Conservation (phyloP, 2,797 vertebrate species). For the Lepilemur septentrionalis region DNA sequence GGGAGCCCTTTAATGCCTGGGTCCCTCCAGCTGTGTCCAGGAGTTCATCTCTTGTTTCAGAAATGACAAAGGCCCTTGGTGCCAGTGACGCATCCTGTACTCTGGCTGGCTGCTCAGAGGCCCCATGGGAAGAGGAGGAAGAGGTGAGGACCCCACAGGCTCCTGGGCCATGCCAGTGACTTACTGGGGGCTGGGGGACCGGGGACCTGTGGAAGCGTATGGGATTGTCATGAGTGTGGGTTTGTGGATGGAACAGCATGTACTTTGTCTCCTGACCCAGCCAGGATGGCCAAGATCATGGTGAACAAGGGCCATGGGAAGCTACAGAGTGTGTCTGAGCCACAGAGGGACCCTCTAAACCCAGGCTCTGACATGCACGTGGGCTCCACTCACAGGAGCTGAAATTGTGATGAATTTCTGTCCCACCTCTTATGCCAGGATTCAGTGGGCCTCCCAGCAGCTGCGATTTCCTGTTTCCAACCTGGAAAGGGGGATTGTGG, state of each 20-base stretch:
- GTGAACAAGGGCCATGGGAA: neutral
- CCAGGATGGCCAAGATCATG: neutral
- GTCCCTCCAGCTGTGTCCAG: neutral
- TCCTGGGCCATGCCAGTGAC: neutral
- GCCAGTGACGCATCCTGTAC: neutral
- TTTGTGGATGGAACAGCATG: neutral
- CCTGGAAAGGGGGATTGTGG: neutral
- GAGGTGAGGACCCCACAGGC: slow-evolving; percentile 11
- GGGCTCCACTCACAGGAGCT: neutral
- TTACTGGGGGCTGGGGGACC: neutral
- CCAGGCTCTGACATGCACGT: neutral
- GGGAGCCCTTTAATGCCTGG: neutral
- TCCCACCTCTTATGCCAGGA: neutral
- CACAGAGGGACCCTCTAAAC: neutral
- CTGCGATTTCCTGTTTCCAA: neutral
- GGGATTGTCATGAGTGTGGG: neutral
- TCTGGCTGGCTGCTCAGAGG: neutral
- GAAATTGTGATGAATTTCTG: neutral
- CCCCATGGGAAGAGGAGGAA: neutral
- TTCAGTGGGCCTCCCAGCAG: neutral
- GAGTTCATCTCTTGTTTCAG: slow-evolving; percentile 47
- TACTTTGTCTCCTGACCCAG: neutral
- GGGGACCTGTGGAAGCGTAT: fast-evolving
- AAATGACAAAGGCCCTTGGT: slow-evolving; percentile 38
- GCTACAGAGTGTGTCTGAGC: neutral